Base-by-base conservation (phyloP, 2,888 invertebrate genomes). In the Halictus quadricinctus region DNA sequence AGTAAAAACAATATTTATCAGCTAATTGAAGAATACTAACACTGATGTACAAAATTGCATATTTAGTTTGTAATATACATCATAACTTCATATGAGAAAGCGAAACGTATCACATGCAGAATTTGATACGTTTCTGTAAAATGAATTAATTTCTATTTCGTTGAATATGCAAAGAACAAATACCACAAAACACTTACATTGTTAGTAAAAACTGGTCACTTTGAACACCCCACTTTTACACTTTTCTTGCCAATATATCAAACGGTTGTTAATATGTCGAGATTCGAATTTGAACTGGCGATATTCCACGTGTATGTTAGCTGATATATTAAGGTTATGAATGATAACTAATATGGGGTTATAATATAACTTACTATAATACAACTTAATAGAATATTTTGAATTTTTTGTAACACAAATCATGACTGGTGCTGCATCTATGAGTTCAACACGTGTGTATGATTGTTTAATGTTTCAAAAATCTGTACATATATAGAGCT, bases 251-350 rank as follows among this genome's bases (percentile, higher is more conserved):
- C 25, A 72, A 60, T 66, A 25, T 29, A 64, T 36, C 41, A 8
- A 18, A 25, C 13, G 48, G 50, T 46, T 46, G 69, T 64, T 64
- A 21, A 15, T 29, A 18, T 13, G 29, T 21, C 18, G 46, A 54
- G 76, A 29, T 46, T 46, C 46, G 29, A 43, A 36, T 60, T 18
- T 29, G 3, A 60, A 54, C 64, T 50, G 15, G 4, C 58, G 41
- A 29, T 21, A 48, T 21, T 66, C 58, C 82, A 83, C 80, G 77
- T 82, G 84, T 77, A 43, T 43, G n/a, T n/a, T n/a, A 64, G 58
- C 43, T 54, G 70, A 54, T 29, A 76, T 77, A 70, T 72, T 69
- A 80, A 82, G 86, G 87, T 87, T 88, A 88, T 82, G 82, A 21
- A 6, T 25, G 64, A 54, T 72, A 80, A 77, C 36, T 36, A 36